These are phyloP conservation scores for Micoletzkya japonica DNA, from an alignment of 2,888 invertebrate species.

Conservation along the genomic window DNA sequence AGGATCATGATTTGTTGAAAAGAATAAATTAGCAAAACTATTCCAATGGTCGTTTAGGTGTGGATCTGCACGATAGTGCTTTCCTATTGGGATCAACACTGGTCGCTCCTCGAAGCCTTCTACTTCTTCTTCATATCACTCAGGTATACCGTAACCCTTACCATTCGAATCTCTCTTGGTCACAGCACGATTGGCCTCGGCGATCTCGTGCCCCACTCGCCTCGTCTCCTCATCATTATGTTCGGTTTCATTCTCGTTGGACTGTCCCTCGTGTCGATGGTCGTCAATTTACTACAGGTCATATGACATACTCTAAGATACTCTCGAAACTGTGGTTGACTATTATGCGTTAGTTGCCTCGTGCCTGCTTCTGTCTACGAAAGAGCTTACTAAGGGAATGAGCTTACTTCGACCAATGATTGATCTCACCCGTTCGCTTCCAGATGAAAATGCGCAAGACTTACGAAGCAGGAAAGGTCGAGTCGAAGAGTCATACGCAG, in stretches of 20 bases:
- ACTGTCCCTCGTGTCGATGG: conserved; percentile 51
- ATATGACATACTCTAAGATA: too few species aligned
- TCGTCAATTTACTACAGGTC: conserved; percentile 50
- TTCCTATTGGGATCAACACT: conserved; percentile 71
- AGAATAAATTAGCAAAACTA: not conserved
- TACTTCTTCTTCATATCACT: conserved; percentile 95
- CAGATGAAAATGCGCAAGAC: conserved; percentile 47
- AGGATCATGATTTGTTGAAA: not conserved
- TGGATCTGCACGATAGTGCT: conserved; percentile 72
- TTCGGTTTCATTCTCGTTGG: conserved; percentile 91
- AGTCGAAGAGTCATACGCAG: not conserved
- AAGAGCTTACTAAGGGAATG: too few species aligned
- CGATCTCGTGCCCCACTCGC: conserved; percentile 69
- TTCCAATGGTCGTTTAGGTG: conserved; percentile 74
- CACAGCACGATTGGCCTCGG: conserved; percentile 52
- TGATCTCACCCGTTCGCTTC: not conserved
- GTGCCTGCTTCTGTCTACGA: too few species aligned
- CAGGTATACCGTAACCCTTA: conserved; percentile 54
- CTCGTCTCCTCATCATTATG: conserved; percentile 84
- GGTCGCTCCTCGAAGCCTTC: conserved; percentile 87
- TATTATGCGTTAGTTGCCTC: too few species aligned
- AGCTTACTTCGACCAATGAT: too few species aligned
- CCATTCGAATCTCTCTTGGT: not conserved
- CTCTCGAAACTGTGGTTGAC: too few species aligned
- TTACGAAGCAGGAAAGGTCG: conserved; percentile 44